These are phyloP conservation scores for Heliconius himera DNA, from an alignment of 1,140 invertebrate species.

Conservation along the genomic window DNA sequence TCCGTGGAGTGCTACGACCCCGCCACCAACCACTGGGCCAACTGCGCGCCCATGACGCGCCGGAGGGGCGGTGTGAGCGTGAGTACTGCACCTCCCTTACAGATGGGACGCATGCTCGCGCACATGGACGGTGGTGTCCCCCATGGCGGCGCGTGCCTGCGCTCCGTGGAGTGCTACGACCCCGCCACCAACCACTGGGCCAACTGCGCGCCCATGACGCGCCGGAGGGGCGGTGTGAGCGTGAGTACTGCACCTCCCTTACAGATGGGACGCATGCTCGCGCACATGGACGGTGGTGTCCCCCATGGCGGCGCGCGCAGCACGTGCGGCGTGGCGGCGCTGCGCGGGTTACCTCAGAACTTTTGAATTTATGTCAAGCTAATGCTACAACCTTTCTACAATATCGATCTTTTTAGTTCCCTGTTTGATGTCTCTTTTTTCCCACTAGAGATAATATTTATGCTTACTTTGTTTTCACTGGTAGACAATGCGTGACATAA, in stretches of 20 bases:
- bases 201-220: constrained; percentile 93
- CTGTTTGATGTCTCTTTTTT: too few species aligned
- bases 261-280: constrained; percentile 90
- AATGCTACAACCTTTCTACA: too few species aligned
- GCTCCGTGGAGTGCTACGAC: too few species aligned
- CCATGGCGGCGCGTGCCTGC: constrained; percentile 83
- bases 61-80: constrained; percentile 91
- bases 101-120: constrained; percentile 92
- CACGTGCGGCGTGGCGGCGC: too few species aligned
- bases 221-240: constrained; percentile 92
- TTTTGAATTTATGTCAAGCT: too few species aligned
- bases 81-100: constrained; percentile 36
- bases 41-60: constrained; percentile 93
- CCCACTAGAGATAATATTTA: too few species aligned
- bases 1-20: constrained; percentile 97
- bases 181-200: constrained; percentile 95
- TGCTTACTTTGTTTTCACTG: too few species aligned
- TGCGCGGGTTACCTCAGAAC: too few species aligned
- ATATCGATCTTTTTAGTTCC: too few species aligned
- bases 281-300: constrained; percentile 94
- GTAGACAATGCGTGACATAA: too few species aligned
- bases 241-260: constrained; percentile 48
- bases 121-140: constrained; percentile 93
- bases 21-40: constrained; percentile 93
- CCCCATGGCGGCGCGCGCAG: constrained; percentile 85